phyloP scores from a whole-genome alignment of 2,888 invertebrate genomes.

The Agriopis leucophaearia region DNA sequence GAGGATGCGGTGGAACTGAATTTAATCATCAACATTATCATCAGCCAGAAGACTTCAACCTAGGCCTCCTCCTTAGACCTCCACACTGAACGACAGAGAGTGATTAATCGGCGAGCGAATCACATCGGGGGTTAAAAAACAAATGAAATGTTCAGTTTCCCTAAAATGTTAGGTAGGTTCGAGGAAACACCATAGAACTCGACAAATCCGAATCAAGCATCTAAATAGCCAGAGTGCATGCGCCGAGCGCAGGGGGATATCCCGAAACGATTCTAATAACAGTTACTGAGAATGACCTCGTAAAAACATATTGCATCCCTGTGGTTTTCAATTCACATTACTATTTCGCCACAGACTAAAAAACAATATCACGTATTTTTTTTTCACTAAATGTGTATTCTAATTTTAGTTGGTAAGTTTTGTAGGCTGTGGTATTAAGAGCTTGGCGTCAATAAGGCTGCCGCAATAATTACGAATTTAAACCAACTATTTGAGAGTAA shows the following conservation, averaged over 20 bases:
- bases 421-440: conserved; percentile 30
- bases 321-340: conserved; percentile 61
- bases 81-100: no score
- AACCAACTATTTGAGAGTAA: conserved; percentile 64
- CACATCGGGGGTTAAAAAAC: neutral
- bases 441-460: conserved; percentile 57
- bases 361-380: neutral
- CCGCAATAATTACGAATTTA: conserved; percentile 71
- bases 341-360: conserved; percentile 26
- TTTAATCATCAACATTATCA: neutral
- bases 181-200: neutral
- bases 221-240: conserved; percentile 59
- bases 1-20: neutral
- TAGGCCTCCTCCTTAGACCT: no score
- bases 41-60: no score
- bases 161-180: neutral
- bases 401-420: neutral
- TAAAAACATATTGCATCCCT: conserved; percentile 76
- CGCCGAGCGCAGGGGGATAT: conserved; percentile 54
- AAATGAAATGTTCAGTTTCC: neutral
- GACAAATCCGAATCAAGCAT: conserved; percentile 27
- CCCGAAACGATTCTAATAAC: conserved; percentile 71
- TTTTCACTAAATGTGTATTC: neutral
- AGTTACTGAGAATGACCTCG: conserved; percentile 65
- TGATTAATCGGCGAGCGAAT: no score